Percentiles rank a stretch among this genome's conserved stretches.
phyloP scores from a whole-genome alignment of 1,140 invertebrate species.

The Gonatopus flavifemur region DNA sequence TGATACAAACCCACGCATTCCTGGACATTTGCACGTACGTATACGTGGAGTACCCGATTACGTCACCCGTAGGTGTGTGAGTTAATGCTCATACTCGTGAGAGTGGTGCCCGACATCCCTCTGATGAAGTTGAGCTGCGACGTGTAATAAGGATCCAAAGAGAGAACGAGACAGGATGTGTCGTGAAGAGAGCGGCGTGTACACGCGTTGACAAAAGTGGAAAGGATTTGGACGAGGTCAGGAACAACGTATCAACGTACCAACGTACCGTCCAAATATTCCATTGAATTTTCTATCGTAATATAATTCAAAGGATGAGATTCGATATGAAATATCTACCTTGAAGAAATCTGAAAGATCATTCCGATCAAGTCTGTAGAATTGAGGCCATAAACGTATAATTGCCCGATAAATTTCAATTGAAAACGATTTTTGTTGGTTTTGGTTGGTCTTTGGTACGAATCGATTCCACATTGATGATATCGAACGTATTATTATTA shows the following conservation, averaged over 20 bases:
- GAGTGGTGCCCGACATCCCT: constrained; percentile 42
- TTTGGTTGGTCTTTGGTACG: no score
- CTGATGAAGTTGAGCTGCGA: constrained; percentile 56
- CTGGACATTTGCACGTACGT: constrained; percentile 29
- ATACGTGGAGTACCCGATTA: no score
- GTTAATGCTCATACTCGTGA: constrained; percentile 45
- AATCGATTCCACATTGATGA: no score
- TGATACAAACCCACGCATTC: constrained; percentile 22
- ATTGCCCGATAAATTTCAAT: no score
- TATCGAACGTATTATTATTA: no score
- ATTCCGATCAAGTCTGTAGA: no score
- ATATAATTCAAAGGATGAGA: no score
- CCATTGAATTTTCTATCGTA: background rate
- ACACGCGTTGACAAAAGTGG: constrained; percentile 22
- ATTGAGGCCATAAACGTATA: no score
- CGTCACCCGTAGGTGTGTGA: constrained; percentile 22
- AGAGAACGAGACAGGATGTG: constrained; percentile 32
- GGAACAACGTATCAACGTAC: no score
- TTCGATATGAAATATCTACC: no score
- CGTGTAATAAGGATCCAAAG: constrained; percentile 54
- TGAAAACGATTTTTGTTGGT: no score
- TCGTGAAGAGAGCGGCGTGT: constrained; percentile 24
- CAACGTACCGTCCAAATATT: background rate
- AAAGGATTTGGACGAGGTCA: constrained; percentile 14
- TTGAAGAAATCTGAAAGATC: no score